Percentiles rank a stretch among this genome's conserved stretches.
Evolutionary conservation across 2,113 vertebrate species (phyloP).

Genomic region (Loxodonta africana): DNA sequence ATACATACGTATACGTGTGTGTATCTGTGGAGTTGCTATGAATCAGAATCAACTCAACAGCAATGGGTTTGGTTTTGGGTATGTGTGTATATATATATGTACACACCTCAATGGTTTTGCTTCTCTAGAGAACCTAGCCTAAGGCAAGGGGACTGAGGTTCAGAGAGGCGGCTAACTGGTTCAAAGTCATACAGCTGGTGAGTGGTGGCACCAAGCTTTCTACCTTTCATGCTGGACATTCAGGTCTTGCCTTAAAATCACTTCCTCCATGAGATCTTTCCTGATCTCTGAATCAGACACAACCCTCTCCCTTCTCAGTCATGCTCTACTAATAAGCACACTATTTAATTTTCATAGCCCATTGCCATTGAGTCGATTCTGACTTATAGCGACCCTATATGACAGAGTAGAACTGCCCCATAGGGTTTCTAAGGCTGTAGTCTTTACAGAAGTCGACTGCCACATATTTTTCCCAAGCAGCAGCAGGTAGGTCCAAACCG

Average conservation of each 20-base stretch:
- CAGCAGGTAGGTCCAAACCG: background rate
- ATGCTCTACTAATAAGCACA: background rate
- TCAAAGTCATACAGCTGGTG: background rate
- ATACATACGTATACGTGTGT: too few relatives aligned
- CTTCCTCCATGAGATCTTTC: background rate
- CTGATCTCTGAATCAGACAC: background rate
- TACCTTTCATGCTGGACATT: background rate
- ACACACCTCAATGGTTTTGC: too few relatives aligned
- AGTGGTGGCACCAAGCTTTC: background rate
- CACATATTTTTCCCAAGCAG: background rate
- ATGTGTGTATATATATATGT: too few relatives aligned
- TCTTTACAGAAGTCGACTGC: background rate
- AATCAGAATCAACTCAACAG: too few relatives aligned
- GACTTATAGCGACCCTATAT: background rate
- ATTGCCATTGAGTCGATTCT: background rate
- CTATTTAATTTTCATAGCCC: background rate
- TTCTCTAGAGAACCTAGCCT: too few relatives aligned
- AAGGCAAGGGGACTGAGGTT: background rate
- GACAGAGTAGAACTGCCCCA: background rate
- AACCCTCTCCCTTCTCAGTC: background rate
- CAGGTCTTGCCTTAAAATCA: constrained; percentile 13
- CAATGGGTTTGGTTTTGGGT: too few relatives aligned
- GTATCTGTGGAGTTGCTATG: too few relatives aligned
- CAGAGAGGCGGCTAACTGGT: background rate
- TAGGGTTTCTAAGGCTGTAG: background rate